Evolutionary conservation across 2,888 invertebrate genomes (phyloP), one percentile per base, ranked within the genome.

Genomic region (Cyaniris semiargus): DNA sequence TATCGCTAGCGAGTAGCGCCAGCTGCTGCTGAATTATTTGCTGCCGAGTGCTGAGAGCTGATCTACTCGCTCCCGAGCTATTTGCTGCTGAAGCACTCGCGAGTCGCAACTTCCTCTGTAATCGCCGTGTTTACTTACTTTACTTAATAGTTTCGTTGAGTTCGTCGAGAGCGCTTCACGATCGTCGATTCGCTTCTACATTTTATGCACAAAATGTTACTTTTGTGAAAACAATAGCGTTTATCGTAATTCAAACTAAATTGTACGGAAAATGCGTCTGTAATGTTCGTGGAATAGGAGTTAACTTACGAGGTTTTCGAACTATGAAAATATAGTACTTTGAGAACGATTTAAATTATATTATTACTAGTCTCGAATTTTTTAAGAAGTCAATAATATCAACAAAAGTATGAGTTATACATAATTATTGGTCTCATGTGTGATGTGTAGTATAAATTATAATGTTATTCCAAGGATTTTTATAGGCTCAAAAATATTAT

Each of bases 91-190:
- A 18, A 10, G 21, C 38, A 71, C 70, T 34, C 70, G 34, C 38
- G 66, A 71, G 34, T 34, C 38, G 34, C 70, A 27, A 66, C 66
- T 66, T 23, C 5, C 66, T 66, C 23, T 74, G 70, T 75, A 77
- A 75, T 76, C 23, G 58, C 48, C 8, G 44, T 76, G 48, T 79
- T 79, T 78, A 78, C n/a, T n/a, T 78, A 76, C 70, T 77, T 79
- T 48, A 79, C 76, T 76, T 58, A 76, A 79, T 27, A 66, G 78
- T 75, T 75, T 76, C n/a, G 48, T 72, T 53, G 66, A 56, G 44
- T 70, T 38, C 66, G 34, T 58, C 48, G 75, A 76, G 76, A 76
- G 76, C 76, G 70, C 75, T 77, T 23, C 34, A 31, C 77, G 75
- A 56, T 31, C n/a, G 70, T 71, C 53, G 53, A 71, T 53, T 56